These are phyloP conservation scores for Heliconius charithonia DNA, from an alignment of 2,888 invertebrate species.

Conservation along the genomic window DNA sequence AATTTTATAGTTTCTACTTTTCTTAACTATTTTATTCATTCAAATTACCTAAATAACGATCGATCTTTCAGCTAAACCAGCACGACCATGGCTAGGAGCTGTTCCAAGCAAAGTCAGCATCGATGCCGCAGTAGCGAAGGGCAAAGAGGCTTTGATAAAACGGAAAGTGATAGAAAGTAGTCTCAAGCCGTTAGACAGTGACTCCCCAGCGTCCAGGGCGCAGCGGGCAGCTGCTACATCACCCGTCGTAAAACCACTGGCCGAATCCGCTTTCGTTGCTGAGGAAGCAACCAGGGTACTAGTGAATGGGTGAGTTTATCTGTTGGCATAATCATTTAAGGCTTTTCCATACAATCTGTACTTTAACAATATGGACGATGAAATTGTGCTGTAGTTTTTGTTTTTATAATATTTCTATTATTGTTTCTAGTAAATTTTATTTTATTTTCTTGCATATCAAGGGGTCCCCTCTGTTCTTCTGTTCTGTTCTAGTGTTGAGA, in stretches of 20 bases:
- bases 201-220: slow-evolving; percentile 87
- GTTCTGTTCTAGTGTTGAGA: too few species aligned
- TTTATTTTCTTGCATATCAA: too few species aligned
- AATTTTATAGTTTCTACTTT: too few species aligned
- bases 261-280: slow-evolving; percentile 87
- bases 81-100: slow-evolving; percentile 57
- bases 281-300: slow-evolving; percentile 87
- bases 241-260: slow-evolving; percentile 83
- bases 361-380: too few species aligned
- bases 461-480: too few species aligned
- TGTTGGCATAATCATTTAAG: neutral
- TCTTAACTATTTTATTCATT: too few species aligned
- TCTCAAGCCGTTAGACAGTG: slow-evolving; percentile 71
- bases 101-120: slow-evolving; percentile 68
- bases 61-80: slow-evolving; percentile 55
- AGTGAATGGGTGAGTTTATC: slow-evolving; percentile 72
- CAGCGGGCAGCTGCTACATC: slow-evolving; percentile 88
- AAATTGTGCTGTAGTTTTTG: too few species aligned
- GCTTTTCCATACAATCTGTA: neutral
- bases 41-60: too few species aligned
- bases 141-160: slow-evolving; percentile 82
- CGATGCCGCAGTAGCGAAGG: slow-evolving; percentile 80
- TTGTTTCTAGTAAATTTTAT: too few species aligned
- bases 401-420: too few species aligned
- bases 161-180: slow-evolving; percentile 82